These are phyloP conservation scores for Budorcas taxicolor DNA, from an alignment of 2,113 vertebrate species.

Conservation along the genomic window DNA sequence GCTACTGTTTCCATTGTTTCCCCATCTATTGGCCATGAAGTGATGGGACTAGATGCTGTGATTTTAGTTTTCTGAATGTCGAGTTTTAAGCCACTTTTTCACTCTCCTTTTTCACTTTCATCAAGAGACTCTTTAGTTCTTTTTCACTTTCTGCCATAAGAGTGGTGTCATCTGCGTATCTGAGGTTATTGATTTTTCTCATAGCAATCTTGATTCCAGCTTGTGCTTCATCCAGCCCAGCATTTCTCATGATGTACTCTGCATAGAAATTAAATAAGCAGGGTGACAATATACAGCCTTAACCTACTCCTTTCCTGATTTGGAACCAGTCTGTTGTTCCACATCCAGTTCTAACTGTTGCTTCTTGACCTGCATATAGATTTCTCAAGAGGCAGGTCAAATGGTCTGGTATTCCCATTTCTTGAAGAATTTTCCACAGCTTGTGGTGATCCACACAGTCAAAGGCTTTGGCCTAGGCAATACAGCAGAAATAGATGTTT, in stretches of 20 bases:
- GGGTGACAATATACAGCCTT: background rate
- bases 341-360: background rate
- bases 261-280: background rate
- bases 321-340: background rate
- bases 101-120: background rate
- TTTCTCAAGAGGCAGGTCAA: background rate
- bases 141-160: background rate
- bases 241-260: background rate
- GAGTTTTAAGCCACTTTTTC: background rate
- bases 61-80: background rate
- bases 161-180: background rate
- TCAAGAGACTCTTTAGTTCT: background rate
- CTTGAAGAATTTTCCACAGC: background rate
- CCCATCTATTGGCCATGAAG: background rate
- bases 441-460: background rate
- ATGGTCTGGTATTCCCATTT: background rate
- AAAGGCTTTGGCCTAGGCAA: background rate
- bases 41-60: background rate
- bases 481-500: background rate
- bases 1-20: background rate
- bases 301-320: background rate
- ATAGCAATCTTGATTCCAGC: background rate
- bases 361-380: background rate
- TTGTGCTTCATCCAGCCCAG: background rate
- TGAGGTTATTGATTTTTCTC: background rate